Evolutionary conservation across 1,140 invertebrate species (phyloP).

Genomic region (Myzus persicae): DNA sequence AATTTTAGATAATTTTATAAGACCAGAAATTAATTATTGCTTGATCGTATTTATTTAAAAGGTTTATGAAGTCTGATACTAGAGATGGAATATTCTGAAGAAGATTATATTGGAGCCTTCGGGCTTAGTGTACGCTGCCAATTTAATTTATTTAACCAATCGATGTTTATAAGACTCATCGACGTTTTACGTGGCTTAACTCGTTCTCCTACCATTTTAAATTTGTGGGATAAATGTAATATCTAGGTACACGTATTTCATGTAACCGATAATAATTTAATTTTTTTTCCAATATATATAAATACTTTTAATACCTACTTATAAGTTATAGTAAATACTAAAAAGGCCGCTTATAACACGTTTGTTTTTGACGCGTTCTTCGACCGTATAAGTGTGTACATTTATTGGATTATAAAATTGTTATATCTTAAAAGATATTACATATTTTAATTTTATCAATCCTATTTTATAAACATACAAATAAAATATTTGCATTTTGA

Average conservation of each 20-base stretch:
- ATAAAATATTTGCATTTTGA: background rate
- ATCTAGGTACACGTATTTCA: background rate
- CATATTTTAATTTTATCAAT: background rate
- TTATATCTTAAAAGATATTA: background rate
- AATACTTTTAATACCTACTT: background rate
- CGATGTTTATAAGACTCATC: constrained; percentile 10
- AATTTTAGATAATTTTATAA: constrained; percentile 10
- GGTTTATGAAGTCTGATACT: background rate
- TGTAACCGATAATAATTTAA: background rate
- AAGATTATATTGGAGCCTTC: background rate
- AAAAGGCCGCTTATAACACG: background rate
- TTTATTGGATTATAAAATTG: background rate
- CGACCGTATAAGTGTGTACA: background rate
- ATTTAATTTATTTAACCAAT: constrained; percentile 20
- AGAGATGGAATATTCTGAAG: background rate
- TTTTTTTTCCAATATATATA: background rate
- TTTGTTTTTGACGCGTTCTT: background rate
- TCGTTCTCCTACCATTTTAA: background rate
- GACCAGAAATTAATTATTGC: background rate
- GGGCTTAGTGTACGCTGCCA: background rate
- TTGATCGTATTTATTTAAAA: background rate
- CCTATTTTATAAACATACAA: background rate
- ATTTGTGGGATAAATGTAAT: background rate
- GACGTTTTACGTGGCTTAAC: background rate
- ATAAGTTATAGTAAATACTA: too few species aligned